These are phyloP conservation scores for Stegodyphus mimosarum DNA, from an alignment of 1,140 invertebrate species.

Conservation along the genomic window DNA sequence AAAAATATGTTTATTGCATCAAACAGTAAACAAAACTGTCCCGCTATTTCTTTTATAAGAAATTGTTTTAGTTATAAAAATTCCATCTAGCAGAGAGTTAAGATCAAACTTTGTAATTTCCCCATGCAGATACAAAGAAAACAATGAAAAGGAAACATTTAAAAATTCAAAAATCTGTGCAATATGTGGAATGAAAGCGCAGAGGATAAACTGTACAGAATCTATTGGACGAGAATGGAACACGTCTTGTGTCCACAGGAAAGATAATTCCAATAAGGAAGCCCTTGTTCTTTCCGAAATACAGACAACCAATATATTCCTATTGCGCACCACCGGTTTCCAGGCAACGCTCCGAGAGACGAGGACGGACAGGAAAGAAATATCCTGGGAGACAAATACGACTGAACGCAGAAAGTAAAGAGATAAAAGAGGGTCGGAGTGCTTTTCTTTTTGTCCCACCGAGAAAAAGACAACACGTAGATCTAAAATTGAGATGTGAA, in stretches of 20 bases:
- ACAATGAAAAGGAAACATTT: too few species aligned
- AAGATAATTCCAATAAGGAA: constrained; percentile 60
- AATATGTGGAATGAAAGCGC: background rate
- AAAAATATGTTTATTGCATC: too few species aligned
- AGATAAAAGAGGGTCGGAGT: constrained; percentile 48
- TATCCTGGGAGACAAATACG: constrained; percentile 56
- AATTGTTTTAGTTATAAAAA: too few species aligned
- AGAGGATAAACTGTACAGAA: background rate
- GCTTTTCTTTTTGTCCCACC: constrained; percentile 17
- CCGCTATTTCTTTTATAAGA: too few species aligned
- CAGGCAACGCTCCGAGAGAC: constrained; percentile 47
- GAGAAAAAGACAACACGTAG: constrained; percentile 7
- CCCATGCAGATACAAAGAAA: too few species aligned
- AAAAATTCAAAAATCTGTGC: too few species aligned
- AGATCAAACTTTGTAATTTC: too few species aligned
- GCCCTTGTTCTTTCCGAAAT: constrained; percentile 50
- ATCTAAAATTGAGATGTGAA: constrained; percentile 40
- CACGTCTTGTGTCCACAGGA: constrained; percentile 51
- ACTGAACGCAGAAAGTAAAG: constrained; percentile 45
- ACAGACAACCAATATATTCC: constrained; percentile 58
- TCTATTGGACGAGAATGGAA: constrained; percentile 16
- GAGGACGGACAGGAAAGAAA: constrained; percentile 37
- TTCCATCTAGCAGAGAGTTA: too few species aligned
- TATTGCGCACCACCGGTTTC: constrained; percentile 42
- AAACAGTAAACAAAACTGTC: too few species aligned